Conservation (phyloP, 2,113 vertebrate genomes). For the Macaca fascicularis region T2T-MFA8v1.1 NC_088390.1:51255001-51255500, state of each 20-base stretch:
- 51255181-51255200: neutral
- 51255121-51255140: neutral
- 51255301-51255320: conserved; percentile 53
- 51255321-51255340: neutral
- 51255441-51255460: neutral
- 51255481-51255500: neutral
- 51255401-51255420: conserved; percentile 1
- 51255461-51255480: neutral
- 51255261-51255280: neutral
- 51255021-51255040: neutral
- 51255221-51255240: neutral
- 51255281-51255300: conserved; percentile 25
- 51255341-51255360: neutral
- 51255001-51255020: neutral
- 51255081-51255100: neutral
- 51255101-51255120: neutral
- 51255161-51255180: neutral
- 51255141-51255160: neutral
- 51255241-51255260: neutral
- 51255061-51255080: neutral
- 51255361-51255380: neutral
- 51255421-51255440: too few relatives aligned
- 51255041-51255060: neutral
- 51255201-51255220: neutral
- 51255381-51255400: neutral